Percentiles rank a stretch among this genome's conserved stretches.
These are phyloP conservation scores for Ursus arctos DNA, from an alignment of 2,113 vertebrate species.

Conservation along the genomic window DNA sequence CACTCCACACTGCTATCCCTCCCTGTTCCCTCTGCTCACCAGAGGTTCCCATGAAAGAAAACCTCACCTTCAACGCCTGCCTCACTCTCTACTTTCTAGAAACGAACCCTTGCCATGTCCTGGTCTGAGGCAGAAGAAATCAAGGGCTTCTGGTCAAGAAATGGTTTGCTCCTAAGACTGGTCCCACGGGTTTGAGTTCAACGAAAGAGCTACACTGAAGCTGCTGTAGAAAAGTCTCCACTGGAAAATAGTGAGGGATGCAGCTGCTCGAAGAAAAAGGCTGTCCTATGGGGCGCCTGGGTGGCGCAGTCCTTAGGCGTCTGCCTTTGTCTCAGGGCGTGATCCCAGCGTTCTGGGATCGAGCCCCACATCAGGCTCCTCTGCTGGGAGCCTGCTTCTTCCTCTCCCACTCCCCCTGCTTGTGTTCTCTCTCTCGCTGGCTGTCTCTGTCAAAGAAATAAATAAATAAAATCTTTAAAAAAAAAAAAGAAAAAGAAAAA, in stretches of 20 bases:
- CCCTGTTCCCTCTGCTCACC: background rate
- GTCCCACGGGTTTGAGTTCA: constrained; percentile 8
- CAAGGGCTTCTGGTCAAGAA: background rate
- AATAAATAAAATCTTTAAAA: no score
- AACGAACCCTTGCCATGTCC: background rate
- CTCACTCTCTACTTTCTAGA: background rate
- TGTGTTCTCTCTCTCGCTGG: no score
- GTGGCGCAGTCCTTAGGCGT: no score
- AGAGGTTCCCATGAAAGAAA: background rate
- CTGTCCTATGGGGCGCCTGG: background rate
- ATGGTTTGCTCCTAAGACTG: background rate
- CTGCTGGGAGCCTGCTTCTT: no score
- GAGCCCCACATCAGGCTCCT: no score
- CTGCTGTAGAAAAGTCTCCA: background rate
- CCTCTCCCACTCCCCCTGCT: no score
- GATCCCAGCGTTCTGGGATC: no score
- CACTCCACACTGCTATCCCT: background rate
- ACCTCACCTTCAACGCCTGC: background rate
- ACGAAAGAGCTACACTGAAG: background rate
- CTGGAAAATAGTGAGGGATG: background rate
- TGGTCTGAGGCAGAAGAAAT: constrained; percentile 9
- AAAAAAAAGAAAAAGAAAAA: background rate
- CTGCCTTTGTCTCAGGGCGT: no score
- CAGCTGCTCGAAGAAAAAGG: background rate
- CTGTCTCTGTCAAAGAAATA: no score